Evolutionary conservation across 1,140 invertebrate genomes (phyloP).

Genomic region (Ceratina australensis): DNA sequence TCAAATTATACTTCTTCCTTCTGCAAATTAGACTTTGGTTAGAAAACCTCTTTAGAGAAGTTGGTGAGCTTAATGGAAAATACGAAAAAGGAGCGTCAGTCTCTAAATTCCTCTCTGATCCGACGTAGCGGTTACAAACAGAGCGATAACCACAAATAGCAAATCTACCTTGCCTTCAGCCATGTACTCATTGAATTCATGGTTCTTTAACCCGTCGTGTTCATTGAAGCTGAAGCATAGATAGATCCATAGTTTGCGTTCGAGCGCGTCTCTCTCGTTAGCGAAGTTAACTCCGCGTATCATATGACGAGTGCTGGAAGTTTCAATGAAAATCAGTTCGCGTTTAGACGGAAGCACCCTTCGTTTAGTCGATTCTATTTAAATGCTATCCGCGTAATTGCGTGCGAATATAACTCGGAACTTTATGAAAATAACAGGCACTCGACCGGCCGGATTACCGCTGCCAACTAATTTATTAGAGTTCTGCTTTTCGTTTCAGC

Average conservation of each 20-base stretch:
- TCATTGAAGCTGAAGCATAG: background rate
- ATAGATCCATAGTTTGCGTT: background rate
- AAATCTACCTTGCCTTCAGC: no score
- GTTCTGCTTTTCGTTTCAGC: background rate
- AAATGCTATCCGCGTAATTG: background rate
- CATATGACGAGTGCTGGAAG: background rate
- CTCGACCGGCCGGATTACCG: background rate
- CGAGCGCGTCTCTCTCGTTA: background rate
- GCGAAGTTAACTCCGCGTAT: background rate
- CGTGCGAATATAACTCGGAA: background rate
- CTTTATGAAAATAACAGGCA: conserved; percentile 2
- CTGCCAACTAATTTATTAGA: background rate
- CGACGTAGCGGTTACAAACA: no score
- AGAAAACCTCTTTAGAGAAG: no score
- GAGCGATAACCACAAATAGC: no score
- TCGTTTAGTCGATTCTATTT: background rate
- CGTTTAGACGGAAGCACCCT: background rate
- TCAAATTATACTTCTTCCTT: no score
- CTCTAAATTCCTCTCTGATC: no score
- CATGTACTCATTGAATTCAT: no score
- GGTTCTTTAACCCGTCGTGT: background rate
- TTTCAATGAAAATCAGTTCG: background rate
- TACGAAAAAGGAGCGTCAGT: no score
- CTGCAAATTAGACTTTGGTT: no score
- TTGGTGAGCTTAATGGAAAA: no score